Evolutionary conservation across 2,888 invertebrate species (phyloP).

Genomic region (Synergus umbraculus): DNA sequence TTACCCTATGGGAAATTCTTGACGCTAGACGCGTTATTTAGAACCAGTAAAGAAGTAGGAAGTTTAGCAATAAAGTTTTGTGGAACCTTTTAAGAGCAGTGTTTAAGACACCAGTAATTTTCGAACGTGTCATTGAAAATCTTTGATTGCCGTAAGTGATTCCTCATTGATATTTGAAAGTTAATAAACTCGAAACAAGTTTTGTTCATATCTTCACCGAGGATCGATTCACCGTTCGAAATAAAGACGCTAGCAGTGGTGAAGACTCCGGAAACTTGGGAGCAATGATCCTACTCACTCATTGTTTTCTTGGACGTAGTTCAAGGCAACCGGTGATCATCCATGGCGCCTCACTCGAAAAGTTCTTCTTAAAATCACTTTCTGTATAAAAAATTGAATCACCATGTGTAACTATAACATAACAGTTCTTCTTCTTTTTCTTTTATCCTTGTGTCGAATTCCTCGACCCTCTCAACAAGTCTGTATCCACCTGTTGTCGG

Average conservation of each 20-base stretch:
- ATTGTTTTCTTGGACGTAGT: slow-evolving; percentile 40
- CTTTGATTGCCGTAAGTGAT: neutral
- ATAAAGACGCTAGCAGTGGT: slow-evolving; percentile 22
- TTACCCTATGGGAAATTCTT: neutral
- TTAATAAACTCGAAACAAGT: neutral
- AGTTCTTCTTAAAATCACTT: slow-evolving; percentile 31
- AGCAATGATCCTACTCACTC: slow-evolving; percentile 41
- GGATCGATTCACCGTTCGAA: slow-evolving; percentile 37
- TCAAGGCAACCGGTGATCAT: slow-evolving; percentile 40
- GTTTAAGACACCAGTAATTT: neutral
- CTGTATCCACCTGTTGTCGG: slow-evolving; percentile 29
- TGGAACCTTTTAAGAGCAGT: neutral
- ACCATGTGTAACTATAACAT: slow-evolving; percentile 30
- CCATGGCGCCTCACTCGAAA: slow-evolving; percentile 38
- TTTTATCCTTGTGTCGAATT: neutral
- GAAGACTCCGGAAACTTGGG: slow-evolving; percentile 26
- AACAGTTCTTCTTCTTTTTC: neutral
- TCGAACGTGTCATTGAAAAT: neutral
- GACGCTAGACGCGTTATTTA: neutral
- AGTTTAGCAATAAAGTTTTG: neutral
- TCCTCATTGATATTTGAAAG: neutral
- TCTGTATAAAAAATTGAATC: slow-evolving; percentile 22
- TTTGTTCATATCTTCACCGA: neutral
- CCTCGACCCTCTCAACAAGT: neutral
- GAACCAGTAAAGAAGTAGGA: neutral